Evolutionary conservation across 2,888 invertebrate genomes (phyloP), one percentile per base, ranked within the genome.

Genomic region (Synanthedon andrenaeformis): DNA sequence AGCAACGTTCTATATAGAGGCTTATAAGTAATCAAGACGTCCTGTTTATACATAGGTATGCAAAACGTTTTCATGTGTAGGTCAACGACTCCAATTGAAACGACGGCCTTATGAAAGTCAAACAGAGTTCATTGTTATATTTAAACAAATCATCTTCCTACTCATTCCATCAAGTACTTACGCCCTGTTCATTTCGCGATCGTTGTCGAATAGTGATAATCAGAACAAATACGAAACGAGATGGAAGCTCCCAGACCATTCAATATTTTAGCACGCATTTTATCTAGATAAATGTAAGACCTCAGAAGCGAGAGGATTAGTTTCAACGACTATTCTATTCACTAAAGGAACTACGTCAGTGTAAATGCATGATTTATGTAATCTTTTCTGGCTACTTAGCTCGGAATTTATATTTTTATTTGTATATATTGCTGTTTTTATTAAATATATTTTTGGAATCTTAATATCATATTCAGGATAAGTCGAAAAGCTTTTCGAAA

Each of bases 231-330:
- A 79, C 71, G 79, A 76, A 77, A 68, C 67, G 62, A 74, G 78
- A 79, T 81, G 77, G 72, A 68, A 68, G 67, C 66, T 59, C 65
- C 63, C 61, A 60, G 67, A 63, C 72, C 72, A 72, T 68, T 82
- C 82, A 81, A 85, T 84, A 84, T 81, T 83, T 84, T 79, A 84
- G 70, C 78, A 77, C 76, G 74, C 78, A 76, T 75, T 77, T 76
- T 72, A 82, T 80, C 79, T 76, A 72, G 78, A 83, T 76, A 80
- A 83, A 83, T 83, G 79, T 68, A 70, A 63, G 63, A 79, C 75
- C 78, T 41, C 23, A 41, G 14, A 48, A 45, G 13, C 45, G 41
- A 42, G 51, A 50, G 45, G 45, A 45, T 45, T 45, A 45, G 45
- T 45, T 45, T 45, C 45, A 45, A 45, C 45, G 45, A 45, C 13